These are phyloP conservation scores for Trichomycterus rosablanca DNA, from an alignment of 2,113 vertebrate species.

Conservation along the genomic window DNA sequence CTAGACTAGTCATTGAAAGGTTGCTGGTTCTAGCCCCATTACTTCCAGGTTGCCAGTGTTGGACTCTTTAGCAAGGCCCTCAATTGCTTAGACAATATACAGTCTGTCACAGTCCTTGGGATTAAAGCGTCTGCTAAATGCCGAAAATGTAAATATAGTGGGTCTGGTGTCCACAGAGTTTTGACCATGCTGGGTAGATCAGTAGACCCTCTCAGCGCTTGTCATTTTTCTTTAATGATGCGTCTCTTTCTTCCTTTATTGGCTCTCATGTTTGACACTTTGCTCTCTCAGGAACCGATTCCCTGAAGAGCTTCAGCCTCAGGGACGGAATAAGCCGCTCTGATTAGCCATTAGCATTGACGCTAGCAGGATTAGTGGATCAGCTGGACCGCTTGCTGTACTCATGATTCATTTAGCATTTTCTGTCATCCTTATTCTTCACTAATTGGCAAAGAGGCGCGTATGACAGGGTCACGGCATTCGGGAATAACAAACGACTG, in stretches of 20 bases:
- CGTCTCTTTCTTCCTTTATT: constrained; percentile 52
- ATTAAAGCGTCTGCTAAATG: too few relatives aligned
- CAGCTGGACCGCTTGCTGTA: constrained; percentile 16
- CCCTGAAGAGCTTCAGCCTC: constrained; percentile 57
- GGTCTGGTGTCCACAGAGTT: too few relatives aligned
- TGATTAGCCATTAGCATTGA: constrained; percentile 68
- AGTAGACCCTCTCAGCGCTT: too few relatives aligned
- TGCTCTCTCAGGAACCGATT: constrained; percentile 55
- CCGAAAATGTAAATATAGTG: too few relatives aligned
- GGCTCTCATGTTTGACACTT: constrained; percentile 56
- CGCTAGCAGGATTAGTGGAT: constrained; percentile 49
- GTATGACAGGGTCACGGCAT: constrained; percentile 56
- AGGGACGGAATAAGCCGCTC: constrained; percentile 63
- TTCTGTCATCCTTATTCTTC: constrained; percentile 42
- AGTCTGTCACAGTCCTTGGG: too few relatives aligned
- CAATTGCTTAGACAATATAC: too few relatives aligned
- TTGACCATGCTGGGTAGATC: too few relatives aligned
- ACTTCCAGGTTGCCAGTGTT: too few relatives aligned
- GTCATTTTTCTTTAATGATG: constrained; percentile 43
- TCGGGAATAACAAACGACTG: constrained; percentile 66
- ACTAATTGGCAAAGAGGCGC: constrained; percentile 72
- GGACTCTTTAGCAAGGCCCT: too few relatives aligned
- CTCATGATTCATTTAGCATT: constrained; percentile 31
- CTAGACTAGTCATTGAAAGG: too few relatives aligned
- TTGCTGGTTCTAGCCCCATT: too few relatives aligned